Evolutionary conservation across 1,140 invertebrate genomes (phyloP), one percentile per base, ranked within the genome.

Genomic region (Calosoma granatense): DNA sequence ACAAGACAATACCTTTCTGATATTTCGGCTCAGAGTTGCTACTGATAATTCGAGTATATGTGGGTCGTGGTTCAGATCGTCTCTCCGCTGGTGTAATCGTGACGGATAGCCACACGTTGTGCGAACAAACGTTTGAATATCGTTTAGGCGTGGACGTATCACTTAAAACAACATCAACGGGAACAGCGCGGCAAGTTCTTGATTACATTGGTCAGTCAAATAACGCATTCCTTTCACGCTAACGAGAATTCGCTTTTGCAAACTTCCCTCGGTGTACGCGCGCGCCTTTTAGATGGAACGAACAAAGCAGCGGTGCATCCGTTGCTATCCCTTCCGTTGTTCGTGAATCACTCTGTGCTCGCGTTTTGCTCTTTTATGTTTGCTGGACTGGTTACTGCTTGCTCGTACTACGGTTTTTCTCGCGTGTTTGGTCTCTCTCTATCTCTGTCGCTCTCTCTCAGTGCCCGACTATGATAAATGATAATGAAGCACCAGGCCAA

Each of bases 321-420:
- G 41, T 47, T 47, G 41, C 9, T 47, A 47, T 47, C 41, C 41
- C 15, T 47, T 47, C 41, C 17, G 41, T 36, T 36, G 26, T 36
- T 36, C 26, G 26, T 17, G 41, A 47, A 47, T 47, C 41, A 47
- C 41, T 47, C 17, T 11, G 6, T 6, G 9, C n/a, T n/a, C n/a
- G n/a, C 41, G 17, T 47, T 47, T 47, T 47, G 41, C 15, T 47
- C 41, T 47, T 47, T 47, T 47, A 47, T 17, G 6, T 47, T 9
- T 47, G 15, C 41, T 47, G 15, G 26, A 11, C 41, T 47, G 41
- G 15, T 17, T 14, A 4, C 41, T 47, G 41, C 3, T 47, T 47
- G 6, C 9, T 47, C 41, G 9, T 11, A 12, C 9, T 9, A 12
- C 6, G 9, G 6, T 47, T 17, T 4, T 11, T 17, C 41, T 47